Base-by-base conservation (phyloP, 2,113 vertebrate species). In the Zapus hudsonius region DNA sequence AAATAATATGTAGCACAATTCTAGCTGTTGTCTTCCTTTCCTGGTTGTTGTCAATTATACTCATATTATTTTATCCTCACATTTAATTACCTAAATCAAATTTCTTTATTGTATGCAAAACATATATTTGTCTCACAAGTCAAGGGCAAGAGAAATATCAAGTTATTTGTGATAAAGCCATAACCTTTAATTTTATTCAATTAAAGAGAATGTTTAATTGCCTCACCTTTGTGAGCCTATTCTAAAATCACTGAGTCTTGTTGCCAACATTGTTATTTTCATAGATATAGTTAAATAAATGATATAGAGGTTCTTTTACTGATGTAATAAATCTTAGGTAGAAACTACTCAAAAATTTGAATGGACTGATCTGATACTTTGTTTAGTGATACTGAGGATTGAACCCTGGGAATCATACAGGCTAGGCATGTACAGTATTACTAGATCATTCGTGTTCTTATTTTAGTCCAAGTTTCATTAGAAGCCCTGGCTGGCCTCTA, bases 331-430 rank as follows among this genome's bases (percentile, higher is more conserved):
- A 42, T 70, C 7, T 29, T 66, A 61, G 38, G 5, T 55, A 87
- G n/a, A 74, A 91, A 87, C 69, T 84, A 47, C 17, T 92, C 33
- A 73, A 33, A 55, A 69, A 81, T 82, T 84, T 87, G 38, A 92
- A 81, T 82, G 23, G 29, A 64, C 57, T 78, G 31, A 40, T 91
- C n/a, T 92, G 74, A 73, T 92, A 27, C 6, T 52, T 52, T 12
- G 5, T 66, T 22, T 83, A 36, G 19, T 7, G 52, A 13, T 33
- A 47, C 17, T 9, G 44, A 27, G 19, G 8, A 52, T 10, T 67
- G 12, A 84, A 52, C 22, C 33, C 52, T 69, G 13, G 33, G 4
- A 22, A 33, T 84, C 31, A 67, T 67, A 11, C 8, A 67, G 19
- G 7, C 3, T 22, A 52, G 33, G 5, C 12, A 67, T 27, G 4